Evolutionary conservation across 2,113 vertebrate genomes (phyloP), one percentile per base, ranked within the genome.

Genomic region (Synchiropus splendidus): DNA sequence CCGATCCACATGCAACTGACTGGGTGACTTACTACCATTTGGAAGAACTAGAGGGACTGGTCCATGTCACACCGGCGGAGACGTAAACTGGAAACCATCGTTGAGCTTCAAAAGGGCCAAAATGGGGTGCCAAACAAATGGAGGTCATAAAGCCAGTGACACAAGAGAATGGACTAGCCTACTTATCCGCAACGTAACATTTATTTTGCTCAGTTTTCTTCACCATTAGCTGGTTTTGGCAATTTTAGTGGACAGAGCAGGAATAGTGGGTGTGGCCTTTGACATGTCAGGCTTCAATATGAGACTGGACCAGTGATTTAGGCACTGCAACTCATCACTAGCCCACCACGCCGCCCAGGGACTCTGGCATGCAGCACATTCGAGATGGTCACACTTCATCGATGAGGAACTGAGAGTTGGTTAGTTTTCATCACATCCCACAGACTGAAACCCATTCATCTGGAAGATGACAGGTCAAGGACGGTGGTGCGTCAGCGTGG

Each of bases 261-360:
- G 91, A 92, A 88, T 92, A 90, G 80, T 89, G 91, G 88, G 89
- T 74, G 87, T 91, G 90, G 88, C 92, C 90, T 92, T 89, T 90
- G 89, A 88, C 90, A 93, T 91, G 44, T 61, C 69, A 92, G 90
- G 90, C 88, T 92, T 86, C 86, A 93, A 94, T 95, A 94, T 88
- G 83, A 89, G 90, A 89, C 78, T 84, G 51, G 40, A 55, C 60
- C 88, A 88, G 67, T 85, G 86, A 88, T 85, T 86, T 86, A 85
- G 86, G 82, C 87, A 91, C 2, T 35, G 45, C 49, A 38, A 53
- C 52, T 42, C 31, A 10, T 38, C 13, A 31, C 16, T 18, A 12
- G 12, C 10, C 14, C 15, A 44, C 16, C 3, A 12, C 66, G 61
- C 66, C 56, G 61, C 64, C 73, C 62, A 50, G 61, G 72, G 49